Conservation (phyloP, 2,888 invertebrate genomes). For the Perizoma flavofasciatum region DNA sequence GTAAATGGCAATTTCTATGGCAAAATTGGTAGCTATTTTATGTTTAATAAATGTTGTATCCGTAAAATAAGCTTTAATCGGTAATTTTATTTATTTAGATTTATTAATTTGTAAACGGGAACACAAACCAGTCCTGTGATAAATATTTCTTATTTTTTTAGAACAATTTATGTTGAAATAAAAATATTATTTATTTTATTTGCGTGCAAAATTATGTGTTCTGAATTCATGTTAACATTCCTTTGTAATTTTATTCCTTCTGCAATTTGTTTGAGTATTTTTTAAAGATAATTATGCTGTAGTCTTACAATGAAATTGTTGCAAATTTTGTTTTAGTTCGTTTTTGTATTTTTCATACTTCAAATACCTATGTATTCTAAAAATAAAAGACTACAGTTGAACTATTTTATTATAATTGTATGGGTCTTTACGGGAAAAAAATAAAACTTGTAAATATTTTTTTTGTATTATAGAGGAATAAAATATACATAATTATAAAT, state of each 20-base stretch:
- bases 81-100: conserved; percentile 68
- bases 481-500: conserved; percentile 74
- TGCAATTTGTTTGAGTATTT: conserved; percentile 48
- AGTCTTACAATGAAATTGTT: conserved; percentile 36
- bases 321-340: conserved; percentile 30
- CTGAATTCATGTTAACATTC: conserved; percentile 49
- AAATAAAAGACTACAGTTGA: conserved; percentile 26
- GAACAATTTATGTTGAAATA: conserved; percentile 45
- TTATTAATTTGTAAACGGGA: conserved; percentile 53
- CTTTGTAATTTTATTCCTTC: conserved; percentile 47
- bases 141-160: conserved; percentile 62
- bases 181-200: conserved; percentile 53
- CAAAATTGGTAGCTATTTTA: conserved; percentile 33
- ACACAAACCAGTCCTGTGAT: conserved; percentile 80
- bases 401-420: conserved; percentile 40
- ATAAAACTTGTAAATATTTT: conserved; percentile 74
- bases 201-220: conserved; percentile 56
- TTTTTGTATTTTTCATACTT: conserved; percentile 20
- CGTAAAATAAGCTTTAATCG: conserved; percentile 72
- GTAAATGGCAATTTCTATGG: conserved; percentile 15
- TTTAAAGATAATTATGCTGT: conserved; percentile 33
- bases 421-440: conserved; percentile 76
- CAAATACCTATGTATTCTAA: conserved; percentile 12
- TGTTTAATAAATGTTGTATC: conserved; percentile 28
- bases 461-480: conserved; percentile 79